Evolutionary conservation across 2,888 invertebrate species (phyloP).

Genomic region (Aphodius sticticus): DNA sequence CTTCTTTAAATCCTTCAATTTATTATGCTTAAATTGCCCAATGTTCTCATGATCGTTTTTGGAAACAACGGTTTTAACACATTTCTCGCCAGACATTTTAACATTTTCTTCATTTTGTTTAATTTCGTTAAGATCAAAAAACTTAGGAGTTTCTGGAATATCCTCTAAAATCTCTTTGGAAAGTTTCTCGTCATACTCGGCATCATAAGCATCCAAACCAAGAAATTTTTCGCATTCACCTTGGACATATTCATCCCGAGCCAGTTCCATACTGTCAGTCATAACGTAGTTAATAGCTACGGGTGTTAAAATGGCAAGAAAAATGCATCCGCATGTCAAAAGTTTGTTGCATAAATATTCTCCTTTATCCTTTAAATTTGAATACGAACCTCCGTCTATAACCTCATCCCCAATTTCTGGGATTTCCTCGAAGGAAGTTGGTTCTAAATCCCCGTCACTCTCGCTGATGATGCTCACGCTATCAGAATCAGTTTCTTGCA

Average conservation of each 20-base stretch:
- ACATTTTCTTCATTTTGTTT: not conserved
- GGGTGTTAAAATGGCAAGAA: not conserved
- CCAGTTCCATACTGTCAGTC: not conserved
- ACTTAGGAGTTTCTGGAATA: not conserved
- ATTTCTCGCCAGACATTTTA: not conserved
- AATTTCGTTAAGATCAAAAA: not conserved
- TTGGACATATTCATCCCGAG: not conserved
- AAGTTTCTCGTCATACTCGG: not conserved
- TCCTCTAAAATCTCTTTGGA: not conserved
- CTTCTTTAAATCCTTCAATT: conserved; percentile 30
- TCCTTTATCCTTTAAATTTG: too few species aligned
- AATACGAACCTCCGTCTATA: too few species aligned
- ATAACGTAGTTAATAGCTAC: not conserved
- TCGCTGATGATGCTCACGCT: conserved; percentile 46
- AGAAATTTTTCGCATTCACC: not conserved
- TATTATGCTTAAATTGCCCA: conserved; percentile 30
- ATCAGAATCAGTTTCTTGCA: conserved; percentile 41
- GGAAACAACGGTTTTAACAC: not conserved
- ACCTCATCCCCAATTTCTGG: not conserved
- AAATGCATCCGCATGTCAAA: not conserved
- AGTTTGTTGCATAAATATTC: not conserved
- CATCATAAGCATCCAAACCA: not conserved
- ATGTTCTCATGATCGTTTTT: conserved; percentile 12
- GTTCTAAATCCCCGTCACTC: conserved; percentile 37
- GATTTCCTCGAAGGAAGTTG: not conserved